These are phyloP conservation scores for Pheosia gnoma DNA, from an alignment of 2,888 invertebrate species.

Conservation along the genomic window DNA sequence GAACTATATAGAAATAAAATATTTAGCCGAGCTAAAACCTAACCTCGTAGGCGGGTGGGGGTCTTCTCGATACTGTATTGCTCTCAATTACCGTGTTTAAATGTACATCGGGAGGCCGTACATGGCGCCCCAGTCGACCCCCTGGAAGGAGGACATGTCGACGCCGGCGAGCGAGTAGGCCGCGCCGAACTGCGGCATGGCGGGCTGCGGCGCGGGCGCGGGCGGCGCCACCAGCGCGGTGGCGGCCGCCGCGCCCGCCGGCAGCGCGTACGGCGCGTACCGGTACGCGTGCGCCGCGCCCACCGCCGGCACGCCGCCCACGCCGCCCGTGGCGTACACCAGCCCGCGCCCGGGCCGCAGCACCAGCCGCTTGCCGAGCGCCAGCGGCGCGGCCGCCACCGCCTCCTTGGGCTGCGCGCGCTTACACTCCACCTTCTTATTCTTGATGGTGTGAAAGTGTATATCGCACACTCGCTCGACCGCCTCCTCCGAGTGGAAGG, in stretches of 20 bases:
- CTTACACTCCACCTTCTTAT: slow-evolving; percentile 95
- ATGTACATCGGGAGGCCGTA: slow-evolving; percentile 97
- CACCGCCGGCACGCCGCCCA: slow-evolving; percentile 65
- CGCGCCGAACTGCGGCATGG: slow-evolving; percentile 86
- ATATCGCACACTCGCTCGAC: slow-evolving; percentile 97
- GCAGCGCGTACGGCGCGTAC: slow-evolving; percentile 83
- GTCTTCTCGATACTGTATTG: slow-evolving; percentile 14
- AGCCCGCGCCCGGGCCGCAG: slow-evolving; percentile 87
- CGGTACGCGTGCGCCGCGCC: slow-evolving; percentile 75
- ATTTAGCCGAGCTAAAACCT: slow-evolving; percentile 46
- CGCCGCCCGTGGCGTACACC: slow-evolving; percentile 85
- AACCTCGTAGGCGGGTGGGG: slow-evolving; percentile 58
- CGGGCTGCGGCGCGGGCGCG: slow-evolving; percentile 82
- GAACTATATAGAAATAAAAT: slow-evolving; percentile 58
- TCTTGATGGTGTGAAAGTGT: slow-evolving; percentile 96
- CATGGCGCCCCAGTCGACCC: slow-evolving; percentile 95
- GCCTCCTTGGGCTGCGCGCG: slow-evolving; percentile 96
- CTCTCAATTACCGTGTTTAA: slow-evolving; percentile 66
- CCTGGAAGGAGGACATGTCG: slow-evolving; percentile 96
- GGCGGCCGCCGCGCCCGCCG: slow-evolving; percentile 53
- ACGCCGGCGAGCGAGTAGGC: slow-evolving; percentile 94
- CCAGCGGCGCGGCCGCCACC: slow-evolving; percentile 87
- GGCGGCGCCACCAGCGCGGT: slow-evolving; percentile 78
- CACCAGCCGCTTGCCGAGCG: slow-evolving; percentile 88
- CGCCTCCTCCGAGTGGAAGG: slow-evolving; percentile 95